Base-by-base conservation (phyloP, 2,888 invertebrate species). In the Pristionchus fissidentatus region DNA sequence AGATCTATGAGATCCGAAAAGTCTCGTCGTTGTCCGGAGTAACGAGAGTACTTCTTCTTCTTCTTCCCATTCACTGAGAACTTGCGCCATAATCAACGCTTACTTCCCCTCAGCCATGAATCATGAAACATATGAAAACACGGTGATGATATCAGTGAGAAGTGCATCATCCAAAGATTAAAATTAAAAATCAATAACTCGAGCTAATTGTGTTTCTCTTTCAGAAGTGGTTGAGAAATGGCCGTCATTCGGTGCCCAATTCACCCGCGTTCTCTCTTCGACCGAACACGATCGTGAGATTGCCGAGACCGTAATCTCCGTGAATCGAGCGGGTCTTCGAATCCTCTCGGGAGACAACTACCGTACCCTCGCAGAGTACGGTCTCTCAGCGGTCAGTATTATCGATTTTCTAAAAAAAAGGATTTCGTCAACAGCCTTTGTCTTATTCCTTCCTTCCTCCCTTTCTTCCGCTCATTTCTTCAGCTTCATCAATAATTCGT, bases 161-260 rank as follows among this genome's bases (percentile, higher is more conserved):
- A n/a, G n/a, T n/a, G n/a, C n/a, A n/a, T 86, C 32, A 85, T 84
- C 35, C 85, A 83, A 10, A 86, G 84, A 70, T 78, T 79, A 60
- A 57, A 73, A 35, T 86, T 86, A 49, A 84, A 86, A 73, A 75
- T 86, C 70, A 87, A 84, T 38, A 87, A 10, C n/a, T 49, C 52
- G 19, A 22, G 0, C 19, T 66, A 2, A 38, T 38, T 19, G 0
- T n/a, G n/a, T 38, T 38, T 26, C 29, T 4, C 5, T 70, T 70
- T n/a, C 94, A 95, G 96, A 97, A 94, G 96, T 97, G 81, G 93
- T 98, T 43, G 96, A 97, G 87, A 95, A 96, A 91, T 98, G 98
- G 98, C 96, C 96, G 73, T 94, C 98, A 84, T 98, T 98, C 94
- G 98, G 98, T 26, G 97, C 97, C 86, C 97, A 97, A 89, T 98